Percentiles rank a stretch among this genome's conserved stretches.
These are phyloP conservation scores for Schizaphis graminum DNA, from an alignment of 2,888 invertebrate species.

Conservation along the genomic window DNA sequence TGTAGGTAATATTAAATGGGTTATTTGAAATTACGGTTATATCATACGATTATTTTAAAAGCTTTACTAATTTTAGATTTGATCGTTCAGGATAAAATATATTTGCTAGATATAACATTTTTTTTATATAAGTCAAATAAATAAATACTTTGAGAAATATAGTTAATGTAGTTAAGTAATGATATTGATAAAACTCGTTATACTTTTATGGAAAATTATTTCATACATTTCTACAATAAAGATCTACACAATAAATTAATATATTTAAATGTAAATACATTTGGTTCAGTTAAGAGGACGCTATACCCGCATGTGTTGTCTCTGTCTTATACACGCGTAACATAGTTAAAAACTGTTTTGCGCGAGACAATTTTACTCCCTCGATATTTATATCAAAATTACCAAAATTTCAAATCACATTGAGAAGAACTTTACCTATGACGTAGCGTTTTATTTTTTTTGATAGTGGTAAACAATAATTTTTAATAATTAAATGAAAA, in stretches of 20 bases:
- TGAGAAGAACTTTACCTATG: too few relatives aligned
- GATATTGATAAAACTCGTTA: neutral
- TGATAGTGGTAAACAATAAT: too few relatives aligned
- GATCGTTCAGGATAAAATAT: neutral
- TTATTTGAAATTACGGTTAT: neutral
- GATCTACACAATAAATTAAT: neutral
- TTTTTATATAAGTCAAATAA: neutral
- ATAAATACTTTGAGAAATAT: neutral
- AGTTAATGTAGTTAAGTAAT: neutral
- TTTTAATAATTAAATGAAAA: too few relatives aligned
- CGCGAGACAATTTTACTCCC: too few relatives aligned
- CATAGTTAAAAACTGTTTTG: too few relatives aligned
- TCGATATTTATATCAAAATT: too few relatives aligned
- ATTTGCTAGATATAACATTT: neutral
- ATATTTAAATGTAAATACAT: too few relatives aligned
- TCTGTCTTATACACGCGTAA: too few relatives aligned
- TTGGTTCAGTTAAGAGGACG: too few relatives aligned
- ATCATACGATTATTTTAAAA: neutral
- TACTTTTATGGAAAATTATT: neutral
- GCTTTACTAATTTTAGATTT: neutral
- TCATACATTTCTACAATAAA: neutral
- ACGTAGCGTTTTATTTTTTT: too few relatives aligned
- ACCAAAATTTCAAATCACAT: too few relatives aligned
- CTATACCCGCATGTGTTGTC: too few relatives aligned
- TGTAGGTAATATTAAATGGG: neutral